Conservation (phyloP, 2,113 vertebrate species). For the Xenus cinereus region DNA sequence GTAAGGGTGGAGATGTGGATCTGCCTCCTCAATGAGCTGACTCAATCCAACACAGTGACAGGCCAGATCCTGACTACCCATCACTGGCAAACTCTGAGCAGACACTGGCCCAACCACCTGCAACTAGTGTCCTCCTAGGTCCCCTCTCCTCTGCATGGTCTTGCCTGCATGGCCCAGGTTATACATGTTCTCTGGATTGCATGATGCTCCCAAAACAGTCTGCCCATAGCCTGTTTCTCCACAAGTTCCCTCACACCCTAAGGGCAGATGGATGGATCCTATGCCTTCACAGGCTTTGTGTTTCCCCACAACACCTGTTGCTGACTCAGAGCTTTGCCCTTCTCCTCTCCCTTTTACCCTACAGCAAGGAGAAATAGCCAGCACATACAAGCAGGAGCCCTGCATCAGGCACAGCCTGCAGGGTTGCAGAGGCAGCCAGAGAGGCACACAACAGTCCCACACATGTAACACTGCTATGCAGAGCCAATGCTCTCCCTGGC, state of each 20-base stretch:
- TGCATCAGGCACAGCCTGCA: neutral
- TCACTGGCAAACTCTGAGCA: neutral
- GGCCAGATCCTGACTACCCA: neutral
- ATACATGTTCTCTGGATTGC: neutral
- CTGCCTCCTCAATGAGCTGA: neutral
- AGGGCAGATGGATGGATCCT: neutral
- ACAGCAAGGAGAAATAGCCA: neutral
- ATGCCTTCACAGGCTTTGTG: neutral
- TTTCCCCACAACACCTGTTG: neutral
- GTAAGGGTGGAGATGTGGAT: neutral
- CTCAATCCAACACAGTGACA: neutral
- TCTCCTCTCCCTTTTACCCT: neutral
- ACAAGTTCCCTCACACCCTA: neutral
- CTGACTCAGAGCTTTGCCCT: neutral
- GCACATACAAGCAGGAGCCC: neutral
- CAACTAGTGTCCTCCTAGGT: neutral
- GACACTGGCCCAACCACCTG: neutral
- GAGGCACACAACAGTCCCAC: neutral
- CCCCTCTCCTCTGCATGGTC: neutral
- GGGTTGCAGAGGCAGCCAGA: neutral
- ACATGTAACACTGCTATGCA: neutral
- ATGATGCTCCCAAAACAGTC: neutral
- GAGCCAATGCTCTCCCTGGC: neutral
- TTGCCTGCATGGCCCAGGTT: neutral
- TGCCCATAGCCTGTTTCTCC: neutral